phyloP scores from a whole-genome alignment of 92 coral and sea anemone species.

The Umimayanthus kanabou region DNA sequence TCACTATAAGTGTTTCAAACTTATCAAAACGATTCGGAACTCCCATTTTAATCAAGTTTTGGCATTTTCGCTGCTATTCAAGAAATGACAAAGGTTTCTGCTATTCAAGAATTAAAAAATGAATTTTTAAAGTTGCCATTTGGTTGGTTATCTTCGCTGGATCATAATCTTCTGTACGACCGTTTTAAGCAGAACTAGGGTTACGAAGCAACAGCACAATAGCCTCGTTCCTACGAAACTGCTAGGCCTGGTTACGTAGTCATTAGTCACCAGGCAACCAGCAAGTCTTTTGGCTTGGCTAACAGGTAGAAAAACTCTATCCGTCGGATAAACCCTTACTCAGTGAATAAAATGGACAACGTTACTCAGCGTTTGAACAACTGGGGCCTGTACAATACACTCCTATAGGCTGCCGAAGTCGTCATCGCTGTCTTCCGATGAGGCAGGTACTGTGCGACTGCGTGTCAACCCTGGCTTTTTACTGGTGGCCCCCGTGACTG shows the following conservation, averaged over 20 bases:
- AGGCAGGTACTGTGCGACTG: constrained; percentile 11
- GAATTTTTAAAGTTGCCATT: neutral
- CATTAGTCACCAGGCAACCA: too few relatives aligned
- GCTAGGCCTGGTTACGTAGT: too few relatives aligned
- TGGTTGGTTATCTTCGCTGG: neutral
- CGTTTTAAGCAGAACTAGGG: neutral
- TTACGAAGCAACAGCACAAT: too few relatives aligned
- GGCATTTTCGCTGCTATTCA: neutral
- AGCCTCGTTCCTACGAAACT: neutral
- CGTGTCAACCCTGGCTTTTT: neutral
- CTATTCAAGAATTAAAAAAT: neutral
- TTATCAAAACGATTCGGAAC: too few relatives aligned
- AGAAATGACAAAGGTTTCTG: neutral
- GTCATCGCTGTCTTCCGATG: constrained; percentile 37
- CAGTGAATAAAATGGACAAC: neutral
- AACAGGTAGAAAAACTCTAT: neutral
- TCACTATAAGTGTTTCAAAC: neutral
- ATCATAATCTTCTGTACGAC: neutral
- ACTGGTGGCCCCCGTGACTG: constrained; percentile 6
- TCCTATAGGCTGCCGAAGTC: constrained; percentile 25
- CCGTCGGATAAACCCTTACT: too few relatives aligned
- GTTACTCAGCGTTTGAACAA: neutral
- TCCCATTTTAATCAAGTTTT: neutral
- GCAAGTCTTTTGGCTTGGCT: too few relatives aligned
- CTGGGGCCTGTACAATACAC: neutral